Evolutionary conservation across 64 coral and sea anemone species (phyloP).

Genomic region (Trachythela sp.): DNA sequence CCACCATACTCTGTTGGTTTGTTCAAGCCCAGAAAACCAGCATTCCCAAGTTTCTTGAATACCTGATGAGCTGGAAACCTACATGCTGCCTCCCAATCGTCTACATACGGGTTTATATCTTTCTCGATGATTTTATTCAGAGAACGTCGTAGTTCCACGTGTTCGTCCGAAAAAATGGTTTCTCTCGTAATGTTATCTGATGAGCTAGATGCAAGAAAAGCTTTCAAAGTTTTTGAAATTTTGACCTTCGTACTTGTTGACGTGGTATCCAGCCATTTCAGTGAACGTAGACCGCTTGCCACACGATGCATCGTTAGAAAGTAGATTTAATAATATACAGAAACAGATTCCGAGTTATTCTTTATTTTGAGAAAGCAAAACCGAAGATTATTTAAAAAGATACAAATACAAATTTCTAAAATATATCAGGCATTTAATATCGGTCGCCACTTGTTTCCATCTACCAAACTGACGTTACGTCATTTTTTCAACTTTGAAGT

Average conservation of each 20-base stretch:
- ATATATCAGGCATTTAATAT: too few species aligned
- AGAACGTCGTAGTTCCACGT: conserved; percentile 43
- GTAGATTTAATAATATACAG: neutral
- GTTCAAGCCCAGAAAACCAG: conserved; percentile 55
- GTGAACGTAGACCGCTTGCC: neutral
- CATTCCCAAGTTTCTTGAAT: conserved; percentile 54
- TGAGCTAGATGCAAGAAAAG: neutral
- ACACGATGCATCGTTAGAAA: neutral
- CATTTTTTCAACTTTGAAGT: too few species aligned
- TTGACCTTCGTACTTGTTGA: neutral
- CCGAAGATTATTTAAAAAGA: too few species aligned
- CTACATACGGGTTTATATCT: conserved; percentile 57
- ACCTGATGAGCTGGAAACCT: conserved; percentile 55
- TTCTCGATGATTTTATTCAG: conserved; percentile 57
- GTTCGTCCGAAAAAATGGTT: conserved; percentile 52
- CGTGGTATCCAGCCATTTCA: neutral
- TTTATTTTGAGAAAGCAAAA: neutral
- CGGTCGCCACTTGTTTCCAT: too few species aligned
- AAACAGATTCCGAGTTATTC: neutral
- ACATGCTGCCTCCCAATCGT: conserved; percentile 55
- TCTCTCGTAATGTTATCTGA: conserved; percentile 11
- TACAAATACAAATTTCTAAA: too few species aligned
- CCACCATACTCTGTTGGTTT: conserved; percentile 58
- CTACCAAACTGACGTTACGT: too few species aligned
- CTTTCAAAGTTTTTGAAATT: neutral